Base-by-base conservation (phyloP, 2,888 invertebrate genomes). In the Clunio marinus region DNA sequence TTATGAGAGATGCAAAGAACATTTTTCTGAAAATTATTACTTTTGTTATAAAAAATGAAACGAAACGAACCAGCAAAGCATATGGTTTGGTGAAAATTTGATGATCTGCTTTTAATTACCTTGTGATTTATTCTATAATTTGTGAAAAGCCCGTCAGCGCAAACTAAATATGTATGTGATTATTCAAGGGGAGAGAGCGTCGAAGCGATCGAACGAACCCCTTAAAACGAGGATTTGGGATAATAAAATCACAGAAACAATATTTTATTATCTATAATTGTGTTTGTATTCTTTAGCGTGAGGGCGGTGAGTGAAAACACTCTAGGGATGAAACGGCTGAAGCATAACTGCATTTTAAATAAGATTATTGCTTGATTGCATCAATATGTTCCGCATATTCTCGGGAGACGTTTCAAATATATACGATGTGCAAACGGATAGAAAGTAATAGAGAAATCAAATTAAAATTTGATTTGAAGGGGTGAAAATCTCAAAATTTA, bases 311-410 rank as follows among this genome's bases (percentile, higher is more conserved):
- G n/a, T n/a, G n/a, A 55, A 20, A n/a, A 8, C 32, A 25, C 2
- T 37, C 22, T 10, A 66, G 35, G 51, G 66, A 5, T 15, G 28
- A 32, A 32, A 7, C 24, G 17, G 25, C 27, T 20, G 45, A 28
- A 24, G 24, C 25, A 27, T 24, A 13, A 37, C 22, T 68, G 68
- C 68, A 68, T 68, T 68, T 68, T 68, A 68, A 68, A 58, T 68
- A 41, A 68, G 68, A 68, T 68, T 68, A 68, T 57, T 68, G 68
- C 58, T 68, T 68, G 68, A 68, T 68, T 68, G 68, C 68, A 58
- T 68, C 68, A 68, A 68, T 68, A 68, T 68, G 68, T 22, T 68
- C 32, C 55, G 60, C 37, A 60, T 60, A 60, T 37, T 13, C n/a
- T 37, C 59, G 28, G 20, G 60, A 59, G 17, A 32, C 17, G 59